Evolutionary conservation across 2,888 invertebrate species (phyloP).

Genomic region (Asteroscopus sphinx): DNA sequence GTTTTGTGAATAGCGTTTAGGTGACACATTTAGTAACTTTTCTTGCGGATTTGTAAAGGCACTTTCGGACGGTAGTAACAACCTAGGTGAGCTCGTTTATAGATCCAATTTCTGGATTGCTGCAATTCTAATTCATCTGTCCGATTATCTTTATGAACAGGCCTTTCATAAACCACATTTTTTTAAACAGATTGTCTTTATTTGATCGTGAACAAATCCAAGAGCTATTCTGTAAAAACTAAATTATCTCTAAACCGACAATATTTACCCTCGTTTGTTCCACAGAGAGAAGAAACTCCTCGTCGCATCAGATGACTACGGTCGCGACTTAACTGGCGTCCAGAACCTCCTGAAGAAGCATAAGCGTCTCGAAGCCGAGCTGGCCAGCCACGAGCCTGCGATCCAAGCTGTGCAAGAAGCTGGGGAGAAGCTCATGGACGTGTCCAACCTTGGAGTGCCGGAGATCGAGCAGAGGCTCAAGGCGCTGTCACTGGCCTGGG

Average conservation of each 20-base stretch:
- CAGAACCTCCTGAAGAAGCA: slow-evolving; percentile 99
- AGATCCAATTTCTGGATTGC: no score
- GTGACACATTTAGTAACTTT: no score
- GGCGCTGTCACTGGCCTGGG: slow-evolving; percentile 97
- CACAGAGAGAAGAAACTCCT: slow-evolving; percentile 97
- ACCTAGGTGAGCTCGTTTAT: no score
- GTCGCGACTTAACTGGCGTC: slow-evolving; percentile 98
- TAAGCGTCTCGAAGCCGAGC: slow-evolving; percentile 99
- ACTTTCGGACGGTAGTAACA: no score
- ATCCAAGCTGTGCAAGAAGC: slow-evolving; percentile 95
- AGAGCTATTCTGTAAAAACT: no score
- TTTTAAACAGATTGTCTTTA: no score
- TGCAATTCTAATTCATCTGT: no score
- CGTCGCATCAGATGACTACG: slow-evolving; percentile 99
- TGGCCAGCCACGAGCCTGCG: slow-evolving; percentile 99
- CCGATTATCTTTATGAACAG: no score
- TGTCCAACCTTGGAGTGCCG: slow-evolving; percentile 96
- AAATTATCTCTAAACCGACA: background rate
- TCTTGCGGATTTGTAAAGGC: no score
- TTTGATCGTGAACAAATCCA: no score
- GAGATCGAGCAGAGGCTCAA: slow-evolving; percentile 97
- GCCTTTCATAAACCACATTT: no score
- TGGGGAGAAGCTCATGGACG: slow-evolving; percentile 97
- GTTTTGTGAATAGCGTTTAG: no score
- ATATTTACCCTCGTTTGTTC: background rate